phyloP scores from a whole-genome alignment of 2,797 vertebrate species.

The Catamblyrhynchus diadema region DNA sequence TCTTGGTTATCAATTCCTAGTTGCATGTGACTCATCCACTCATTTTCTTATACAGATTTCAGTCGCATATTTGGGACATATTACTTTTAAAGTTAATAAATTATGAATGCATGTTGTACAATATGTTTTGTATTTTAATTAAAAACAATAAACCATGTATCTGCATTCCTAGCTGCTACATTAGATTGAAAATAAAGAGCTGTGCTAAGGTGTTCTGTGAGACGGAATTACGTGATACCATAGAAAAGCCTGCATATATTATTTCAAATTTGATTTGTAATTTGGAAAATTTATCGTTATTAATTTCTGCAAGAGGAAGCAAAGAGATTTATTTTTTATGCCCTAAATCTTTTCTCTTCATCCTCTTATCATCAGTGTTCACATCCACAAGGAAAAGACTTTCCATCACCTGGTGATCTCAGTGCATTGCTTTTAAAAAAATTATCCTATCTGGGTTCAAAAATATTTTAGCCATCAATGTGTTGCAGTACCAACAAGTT shows the following conservation, averaged over 20 bases:
- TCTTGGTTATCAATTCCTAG: background rate
- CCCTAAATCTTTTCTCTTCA: constrained; percentile 15
- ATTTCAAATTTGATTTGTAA: background rate
- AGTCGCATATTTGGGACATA: background rate
- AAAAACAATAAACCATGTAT: background rate
- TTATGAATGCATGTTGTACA: background rate
- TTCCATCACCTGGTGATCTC: constrained; percentile 24
- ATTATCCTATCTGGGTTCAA: background rate
- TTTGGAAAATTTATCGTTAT: background rate
- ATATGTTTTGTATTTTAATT: constrained; percentile 38
- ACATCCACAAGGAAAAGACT: background rate
- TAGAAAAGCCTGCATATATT: background rate
- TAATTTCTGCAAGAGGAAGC: constrained; percentile 2
- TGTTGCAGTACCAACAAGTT: background rate
- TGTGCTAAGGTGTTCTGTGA: background rate
- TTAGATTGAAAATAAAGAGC: constrained; percentile 9
- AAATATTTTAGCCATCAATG: background rate
- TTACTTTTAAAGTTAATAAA: background rate
- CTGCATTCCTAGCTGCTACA: background rate
- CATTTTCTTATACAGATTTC: background rate
- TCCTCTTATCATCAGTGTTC: constrained; percentile 3
- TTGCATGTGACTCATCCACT: background rate
- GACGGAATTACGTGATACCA: background rate
- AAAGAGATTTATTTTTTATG: constrained; percentile 17
- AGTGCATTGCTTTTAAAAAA: constrained; percentile 26